Conservation (phyloP, 2,888 invertebrate genomes). For the Caradrina clavipalpis region DNA sequence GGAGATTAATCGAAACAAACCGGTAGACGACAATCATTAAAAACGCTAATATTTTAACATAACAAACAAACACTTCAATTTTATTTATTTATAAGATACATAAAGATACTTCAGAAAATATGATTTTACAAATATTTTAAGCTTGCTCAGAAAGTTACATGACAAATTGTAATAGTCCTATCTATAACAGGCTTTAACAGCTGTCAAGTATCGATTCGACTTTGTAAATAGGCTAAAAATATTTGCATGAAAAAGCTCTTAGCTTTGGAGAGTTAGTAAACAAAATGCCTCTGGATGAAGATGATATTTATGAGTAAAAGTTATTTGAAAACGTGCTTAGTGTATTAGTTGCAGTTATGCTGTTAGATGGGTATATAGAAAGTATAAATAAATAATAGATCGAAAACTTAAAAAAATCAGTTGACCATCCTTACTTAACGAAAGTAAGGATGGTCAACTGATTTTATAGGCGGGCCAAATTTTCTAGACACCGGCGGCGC, state of each 20-base stretch:
- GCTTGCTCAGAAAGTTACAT: constrained; percentile 52
- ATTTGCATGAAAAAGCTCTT: constrained; percentile 75
- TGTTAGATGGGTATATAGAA: constrained; percentile 39
- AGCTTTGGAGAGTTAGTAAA: constrained; percentile 69
- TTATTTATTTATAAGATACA: no score
- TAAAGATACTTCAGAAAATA: constrained; percentile 11
- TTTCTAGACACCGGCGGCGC: no score
- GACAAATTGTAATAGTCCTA: constrained; percentile 62
- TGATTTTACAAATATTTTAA: constrained; percentile 38
- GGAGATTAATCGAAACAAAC: no score
- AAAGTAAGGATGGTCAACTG: no score
- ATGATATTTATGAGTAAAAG: constrained; percentile 65
- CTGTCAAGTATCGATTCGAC: constrained; percentile 70
- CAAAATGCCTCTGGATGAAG: constrained; percentile 68
- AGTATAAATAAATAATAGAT: constrained; percentile 14
- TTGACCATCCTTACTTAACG: no score
- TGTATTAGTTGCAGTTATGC: constrained; percentile 35
- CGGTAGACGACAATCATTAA: no score
- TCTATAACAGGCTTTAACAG: constrained; percentile 66
- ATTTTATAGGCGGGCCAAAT: no score
- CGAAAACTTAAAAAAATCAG: no score
- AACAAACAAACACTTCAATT: no score
- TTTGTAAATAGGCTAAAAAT: constrained; percentile 72
- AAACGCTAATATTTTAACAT: no score
- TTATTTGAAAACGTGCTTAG: constrained; percentile 55